Conservation (phyloP, 2,113 vertebrate species). For the Mionectes macconnelli region DNA sequence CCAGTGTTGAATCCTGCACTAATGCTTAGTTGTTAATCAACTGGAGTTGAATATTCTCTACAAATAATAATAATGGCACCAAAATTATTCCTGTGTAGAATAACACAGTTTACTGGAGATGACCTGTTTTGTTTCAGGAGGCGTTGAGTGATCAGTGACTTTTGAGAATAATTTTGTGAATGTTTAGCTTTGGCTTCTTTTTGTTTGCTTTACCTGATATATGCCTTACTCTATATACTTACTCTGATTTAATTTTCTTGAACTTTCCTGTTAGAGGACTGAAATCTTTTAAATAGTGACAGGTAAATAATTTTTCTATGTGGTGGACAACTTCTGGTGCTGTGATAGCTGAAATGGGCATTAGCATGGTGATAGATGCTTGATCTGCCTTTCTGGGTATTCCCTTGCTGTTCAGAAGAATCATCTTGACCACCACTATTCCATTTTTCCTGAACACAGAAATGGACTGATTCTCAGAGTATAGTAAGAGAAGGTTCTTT, state of each 20-base stretch:
- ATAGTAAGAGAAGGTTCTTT: not conserved
- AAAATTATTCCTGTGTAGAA: not conserved
- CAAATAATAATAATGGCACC: not conserved
- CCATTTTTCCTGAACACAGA: not conserved
- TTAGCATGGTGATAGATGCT: not conserved
- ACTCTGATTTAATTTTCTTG: not conserved
- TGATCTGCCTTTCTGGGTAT: not conserved
- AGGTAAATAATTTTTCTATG: not conserved
- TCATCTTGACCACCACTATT: not conserved
- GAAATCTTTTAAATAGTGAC: not conserved
- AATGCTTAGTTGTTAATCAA: not conserved
- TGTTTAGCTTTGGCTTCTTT: not conserved
- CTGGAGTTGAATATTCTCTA: not conserved
- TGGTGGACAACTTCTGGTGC: not conserved
- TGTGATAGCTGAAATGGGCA: fast-evolving
- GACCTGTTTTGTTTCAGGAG: not conserved
- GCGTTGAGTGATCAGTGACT: not conserved
- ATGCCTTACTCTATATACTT: not conserved
- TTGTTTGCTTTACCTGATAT: not conserved
- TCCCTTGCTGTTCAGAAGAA: not conserved
- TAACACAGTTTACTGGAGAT: not conserved
- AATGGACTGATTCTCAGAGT: not conserved
- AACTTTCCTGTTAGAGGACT: not conserved
- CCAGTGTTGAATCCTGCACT: not conserved
- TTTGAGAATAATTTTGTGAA: not conserved